Evolutionary conservation across 2,797 vertebrate species (phyloP).

Genomic region (Schizothorax lantsangensis): DNA sequence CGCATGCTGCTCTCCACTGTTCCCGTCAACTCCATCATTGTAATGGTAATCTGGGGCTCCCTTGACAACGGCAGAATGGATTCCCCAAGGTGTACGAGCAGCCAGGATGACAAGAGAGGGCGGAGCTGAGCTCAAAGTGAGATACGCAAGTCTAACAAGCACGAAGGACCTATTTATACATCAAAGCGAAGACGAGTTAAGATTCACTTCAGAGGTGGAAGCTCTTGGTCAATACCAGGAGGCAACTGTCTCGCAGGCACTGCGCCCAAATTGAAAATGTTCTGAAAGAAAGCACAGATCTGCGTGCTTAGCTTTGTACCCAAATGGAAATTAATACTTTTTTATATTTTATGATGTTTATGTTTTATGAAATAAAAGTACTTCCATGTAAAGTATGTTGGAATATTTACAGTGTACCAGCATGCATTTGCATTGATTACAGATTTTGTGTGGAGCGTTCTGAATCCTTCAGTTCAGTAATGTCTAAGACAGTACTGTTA

Average conservation of each 20-base stretch:
- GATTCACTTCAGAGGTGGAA: conserved; percentile 48
- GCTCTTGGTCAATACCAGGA: conserved; percentile 37
- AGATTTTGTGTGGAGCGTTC: background rate
- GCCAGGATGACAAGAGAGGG: conserved; percentile 37
- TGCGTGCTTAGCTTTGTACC: conserved; percentile 9
- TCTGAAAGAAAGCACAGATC: conserved; percentile 25
- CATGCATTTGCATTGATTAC: conserved; percentile 15
- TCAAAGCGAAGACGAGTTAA: conserved; percentile 55
- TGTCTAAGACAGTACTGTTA: background rate
- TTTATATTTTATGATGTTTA: conserved; percentile 28
- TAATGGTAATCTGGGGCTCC: conserved; percentile 59
- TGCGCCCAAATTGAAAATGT: conserved; percentile 23
- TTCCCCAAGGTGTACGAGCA: conserved; percentile 52
- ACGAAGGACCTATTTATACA: conserved; percentile 61
- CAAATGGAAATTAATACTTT: background rate
- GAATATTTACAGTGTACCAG: background rate
- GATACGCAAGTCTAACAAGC: conserved; percentile 52
- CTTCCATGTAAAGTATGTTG: conserved; percentile 18
- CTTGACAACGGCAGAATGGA: conserved; percentile 46
- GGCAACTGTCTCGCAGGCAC: conserved; percentile 2
- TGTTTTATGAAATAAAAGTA: conserved; percentile 33
- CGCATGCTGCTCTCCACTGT: conserved; percentile 34
- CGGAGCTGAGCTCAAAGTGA: conserved; percentile 49
- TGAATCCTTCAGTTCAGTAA: background rate
- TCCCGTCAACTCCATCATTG: conserved; percentile 41